These are phyloP conservation scores for Margaritifera margaritifera DNA, from an alignment of 2,888 invertebrate genomes.

Conservation along the genomic window DNA sequence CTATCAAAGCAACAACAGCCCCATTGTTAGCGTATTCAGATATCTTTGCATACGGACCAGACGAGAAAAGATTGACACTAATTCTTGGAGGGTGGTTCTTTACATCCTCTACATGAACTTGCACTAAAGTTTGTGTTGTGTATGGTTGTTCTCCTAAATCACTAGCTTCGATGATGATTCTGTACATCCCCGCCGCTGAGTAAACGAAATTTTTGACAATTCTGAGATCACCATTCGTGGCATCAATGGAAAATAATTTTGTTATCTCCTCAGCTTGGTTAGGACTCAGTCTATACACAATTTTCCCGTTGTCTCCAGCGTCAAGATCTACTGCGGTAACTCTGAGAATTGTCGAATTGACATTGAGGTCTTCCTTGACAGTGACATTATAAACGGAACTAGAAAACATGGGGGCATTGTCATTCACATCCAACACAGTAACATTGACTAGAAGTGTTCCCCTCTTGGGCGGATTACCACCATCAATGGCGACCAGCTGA, in stretches of 20 bases:
- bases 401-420: slow-evolving; percentile 56
- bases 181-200: slow-evolving; percentile 47
- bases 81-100: slow-evolving; percentile 93
- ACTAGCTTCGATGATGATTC: slow-evolving; percentile 55
- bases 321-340: slow-evolving; percentile 91
- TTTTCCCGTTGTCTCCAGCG: slow-evolving; percentile 82
- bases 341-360: slow-evolving; percentile 52
- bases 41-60: slow-evolving; percentile 45
- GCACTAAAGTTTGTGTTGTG: slow-evolving; percentile 53
- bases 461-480: slow-evolving; percentile 48
- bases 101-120: slow-evolving; percentile 81
- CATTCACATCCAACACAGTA: slow-evolving; percentile 57
- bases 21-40: slow-evolving; percentile 61
- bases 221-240: slow-evolving; percentile 52
- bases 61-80: slow-evolving; percentile 42
- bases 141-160: slow-evolving; percentile 54
- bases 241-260: slow-evolving; percentile 49
- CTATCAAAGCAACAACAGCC: slow-evolving; percentile 64
- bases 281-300: slow-evolving; percentile 72
- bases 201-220: slow-evolving; percentile 53
- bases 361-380: slow-evolving; percentile 54
- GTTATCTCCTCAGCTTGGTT: slow-evolving; percentile 41
- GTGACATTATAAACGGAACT: slow-evolving; percentile 49
- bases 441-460: slow-evolving; percentile 53
- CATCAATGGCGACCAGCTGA: slow-evolving; percentile 55